Evolutionary conservation across 1,140 invertebrate genomes (phyloP), one percentile per base, ranked within the genome.

Genomic region (Samia ricini): DNA sequence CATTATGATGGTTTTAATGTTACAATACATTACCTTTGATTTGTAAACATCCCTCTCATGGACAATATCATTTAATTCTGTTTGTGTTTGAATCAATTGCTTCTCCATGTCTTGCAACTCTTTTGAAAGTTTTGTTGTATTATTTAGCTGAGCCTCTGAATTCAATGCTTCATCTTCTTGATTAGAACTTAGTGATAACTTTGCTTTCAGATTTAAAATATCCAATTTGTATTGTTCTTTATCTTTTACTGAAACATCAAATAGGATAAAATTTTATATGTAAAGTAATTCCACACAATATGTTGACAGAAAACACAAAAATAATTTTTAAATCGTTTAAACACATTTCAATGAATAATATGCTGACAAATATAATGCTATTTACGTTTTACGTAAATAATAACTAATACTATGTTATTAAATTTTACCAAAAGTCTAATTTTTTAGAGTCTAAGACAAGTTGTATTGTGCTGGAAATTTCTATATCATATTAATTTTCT

Each of bases 161-260:
- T 58, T 63, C 8, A 67, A 60, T 0, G 55, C 26, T 42, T 81
- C 76, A 1, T 69, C 64, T 12, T 85, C 78, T 51, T 83, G 69
- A 0, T 76, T 79, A 57, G 80, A 85, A 56, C 76, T 83, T 15
- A 79, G 54, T 0, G 83, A 85, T 24, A 88, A 83, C 68, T 82
- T 82, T 0, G 82, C 70, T 68, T 87, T 89, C 7, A 89, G 67
- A 59, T 80, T 71, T 5, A 86, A 58, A 54, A 88, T 83, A 4
- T 89, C 85, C 42, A 78, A 55, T 66, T 89, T 89, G 61, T 85
- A 85, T 58, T 83, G 72, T 63, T 88, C 85, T 61, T 86, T 87
- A n/a, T 85, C 77, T 75, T 87, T 88, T 56, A 73, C 87, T 89
- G 60, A 19, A 57, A 36, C 2, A 26, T 42, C 12, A 36, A 8